Base-by-base conservation (phyloP, 2,888 invertebrate genomes). In the Lasioglossum malachurum region DNA sequence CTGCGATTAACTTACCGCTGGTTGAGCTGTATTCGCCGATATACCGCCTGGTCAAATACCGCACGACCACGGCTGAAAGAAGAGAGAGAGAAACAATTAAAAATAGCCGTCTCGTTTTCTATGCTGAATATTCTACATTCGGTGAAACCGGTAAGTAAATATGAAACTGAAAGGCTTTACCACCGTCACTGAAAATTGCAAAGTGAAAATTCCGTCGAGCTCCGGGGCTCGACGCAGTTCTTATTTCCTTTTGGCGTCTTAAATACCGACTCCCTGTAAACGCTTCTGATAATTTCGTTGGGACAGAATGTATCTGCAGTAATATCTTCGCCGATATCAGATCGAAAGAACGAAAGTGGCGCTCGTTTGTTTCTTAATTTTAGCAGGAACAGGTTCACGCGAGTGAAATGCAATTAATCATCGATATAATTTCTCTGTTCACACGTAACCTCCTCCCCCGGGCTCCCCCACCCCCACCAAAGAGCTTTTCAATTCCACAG, bases 11-110 rank as follows among this genome's bases (percentile, higher is more conserved):
- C 97, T 97, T 95, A 97, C 97, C 97, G 95, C 97, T 97, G 92
- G 97, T 97, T 87, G 97, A 97, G 96, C 97, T 97, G 96, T 97
- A 97, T 96, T 97, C 97, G 91, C 97, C 97, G 94, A 97, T 97
- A 95, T 97, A 97, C 93, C 97, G 96, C 95, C 97, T 97, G 88
- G 97, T 97, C 93, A 97, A 96, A 96, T 97, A 97, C 93, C 97
- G 97, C 94, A 97, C 97, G 90, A 97, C 97, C 93, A 97, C 97
- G 94, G 97, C 97, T 97, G 97, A 91, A 97, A 97, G 95, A 96
- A 75, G 80, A 84, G 87, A 84, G 87, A 67, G 67, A 73, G 69
- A 41, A 31, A 16, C 10, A 75, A 73, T 82, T 82, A 82, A 78
- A 71, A 38, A 35, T 35, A 5, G 35, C 19, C 67, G 35, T 19